Base-by-base conservation (phyloP, 2,113 vertebrate species). In the Verasper variegatus region DNA sequence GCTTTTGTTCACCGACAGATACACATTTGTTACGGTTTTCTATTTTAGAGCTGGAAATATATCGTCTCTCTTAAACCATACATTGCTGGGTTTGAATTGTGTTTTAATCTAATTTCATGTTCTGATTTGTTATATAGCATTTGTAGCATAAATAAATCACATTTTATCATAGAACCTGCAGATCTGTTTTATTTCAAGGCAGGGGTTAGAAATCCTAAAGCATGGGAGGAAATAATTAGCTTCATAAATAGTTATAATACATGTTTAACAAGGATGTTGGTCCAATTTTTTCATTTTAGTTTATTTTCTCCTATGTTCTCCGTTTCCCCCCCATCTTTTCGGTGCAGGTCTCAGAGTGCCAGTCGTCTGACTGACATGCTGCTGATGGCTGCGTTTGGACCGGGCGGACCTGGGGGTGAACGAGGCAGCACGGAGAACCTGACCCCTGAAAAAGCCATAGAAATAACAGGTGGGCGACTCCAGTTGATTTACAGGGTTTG, bases 321-420 rank as follows among this genome's bases (percentile, higher is more conserved):
- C 42, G 3, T 5, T 51, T 3, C 6, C 18, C 7, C 49, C 49
- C 20, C 18, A 8, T 21, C 7, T 54, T 3, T 18, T 0, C 20
- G 8, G 18, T n/a, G 51, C 85, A 99, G 98, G 76, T 99, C 97
- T 21, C 95, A 98, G 54, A 99, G 97, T 78, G 95, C 97, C 0
- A 96, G 97, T 23, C 96, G 95, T 60, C 94, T 99, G 85, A 98
- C 98, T 0, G 97, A 99, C 76, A 92, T 99, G 87, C 94, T 99
- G 21, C 94, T 99, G 24, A 97, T 96, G 94, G 97, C 98, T 20
- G 98, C 98, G 0, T 99, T 99, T 74, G 97, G 97, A 72, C 92
- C 97, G 21, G 95, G 96, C 21, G 93, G 94, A 0, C 95, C 95
- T 78, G 93, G 91, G 51, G 91, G 93, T 0, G 97, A 98, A 63